phyloP scores from a whole-genome alignment of 2,888 invertebrate genomes.

The Clitarchus hookeri region DNA sequence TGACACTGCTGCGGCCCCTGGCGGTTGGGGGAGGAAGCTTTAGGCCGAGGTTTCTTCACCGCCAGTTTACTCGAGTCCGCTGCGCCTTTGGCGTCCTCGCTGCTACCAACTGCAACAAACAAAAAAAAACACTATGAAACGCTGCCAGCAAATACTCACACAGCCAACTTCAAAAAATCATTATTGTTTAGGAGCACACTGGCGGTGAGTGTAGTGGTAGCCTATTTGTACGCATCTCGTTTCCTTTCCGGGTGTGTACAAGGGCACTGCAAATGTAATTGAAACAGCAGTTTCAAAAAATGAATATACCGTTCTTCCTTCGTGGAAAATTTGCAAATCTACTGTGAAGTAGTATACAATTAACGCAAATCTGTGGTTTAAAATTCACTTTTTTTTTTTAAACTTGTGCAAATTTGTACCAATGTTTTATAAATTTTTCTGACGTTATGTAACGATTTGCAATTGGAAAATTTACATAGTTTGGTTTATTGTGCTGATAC shows the following conservation, averaged over 20 bases:
- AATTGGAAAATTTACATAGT: too few relatives aligned
- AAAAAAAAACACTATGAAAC: not conserved
- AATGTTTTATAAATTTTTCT: too few relatives aligned
- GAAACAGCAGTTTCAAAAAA: too few relatives aligned
- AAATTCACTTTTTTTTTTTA: too few relatives aligned
- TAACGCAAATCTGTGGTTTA: too few relatives aligned
- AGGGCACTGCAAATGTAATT: too few relatives aligned
- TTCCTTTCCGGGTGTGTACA: not conserved
- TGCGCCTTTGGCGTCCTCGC: conserved; percentile 58
- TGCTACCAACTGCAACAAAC: conserved; percentile 55
- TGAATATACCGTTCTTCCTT: too few relatives aligned
- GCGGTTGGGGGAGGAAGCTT: conserved; percentile 85
- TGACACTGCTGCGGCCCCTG: conserved; percentile 93
- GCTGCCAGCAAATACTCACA: not conserved
- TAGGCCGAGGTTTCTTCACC: conserved; percentile 75
- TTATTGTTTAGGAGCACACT: not conserved
- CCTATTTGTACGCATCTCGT: not conserved
- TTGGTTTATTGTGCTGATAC: too few relatives aligned
- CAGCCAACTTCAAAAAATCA: not conserved
- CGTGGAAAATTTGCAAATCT: too few relatives aligned
- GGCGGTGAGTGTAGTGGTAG: not conserved
- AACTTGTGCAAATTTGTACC: too few relatives aligned
- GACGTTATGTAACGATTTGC: too few relatives aligned
- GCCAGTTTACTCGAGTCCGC: conserved; percentile 62
- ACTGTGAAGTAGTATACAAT: too few relatives aligned